phyloP scores from a whole-genome alignment of 2,797 vertebrate genomes.

The Aselliscus stoliczkanus region DNA sequence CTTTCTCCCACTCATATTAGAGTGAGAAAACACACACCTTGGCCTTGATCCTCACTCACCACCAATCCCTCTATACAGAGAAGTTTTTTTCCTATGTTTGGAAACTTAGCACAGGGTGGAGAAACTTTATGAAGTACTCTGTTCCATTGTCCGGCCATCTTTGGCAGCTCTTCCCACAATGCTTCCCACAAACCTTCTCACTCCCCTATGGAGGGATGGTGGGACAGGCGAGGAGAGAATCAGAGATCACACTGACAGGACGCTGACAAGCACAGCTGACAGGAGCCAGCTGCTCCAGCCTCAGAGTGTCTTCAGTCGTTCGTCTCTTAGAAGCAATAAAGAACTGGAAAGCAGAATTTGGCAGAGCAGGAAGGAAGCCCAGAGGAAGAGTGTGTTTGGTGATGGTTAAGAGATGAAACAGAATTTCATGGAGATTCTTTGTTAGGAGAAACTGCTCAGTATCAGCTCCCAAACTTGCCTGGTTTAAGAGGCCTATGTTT shows the following conservation, averaged over 20 bases:
- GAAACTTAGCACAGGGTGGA: not conserved
- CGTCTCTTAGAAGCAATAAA: conserved; percentile 47
- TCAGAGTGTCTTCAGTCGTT: not conserved
- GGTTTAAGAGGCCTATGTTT: conserved; percentile 85
- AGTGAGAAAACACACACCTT: not conserved
- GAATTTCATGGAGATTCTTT: conserved; percentile 66
- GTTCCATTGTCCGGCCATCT: not conserved
- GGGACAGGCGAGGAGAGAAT: not conserved
- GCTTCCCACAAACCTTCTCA: not conserved
- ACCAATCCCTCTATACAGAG: not conserved
- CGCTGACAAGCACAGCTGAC: not conserved
- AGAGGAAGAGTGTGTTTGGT: conserved; percentile 53
- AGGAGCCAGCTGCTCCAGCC: not conserved
- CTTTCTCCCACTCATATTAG: not conserved
- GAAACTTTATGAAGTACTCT: not conserved
- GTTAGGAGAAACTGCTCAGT: conserved; percentile 57
- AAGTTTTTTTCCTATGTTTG: not conserved
- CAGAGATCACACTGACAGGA: not conserved
- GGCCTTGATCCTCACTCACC: conserved; percentile 12
- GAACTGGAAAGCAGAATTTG: conserved; percentile 62
- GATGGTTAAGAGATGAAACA: conserved; percentile 71
- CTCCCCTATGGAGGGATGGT: not conserved
- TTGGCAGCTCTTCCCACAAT: not conserved
- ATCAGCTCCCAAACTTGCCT: conserved; percentile 27
- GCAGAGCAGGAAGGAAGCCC: conserved; percentile 70